Evolutionary conservation across 2,888 invertebrate genomes (phyloP), one percentile per base, ranked within the genome.

Genomic region (Pegoplata infirma): DNA sequence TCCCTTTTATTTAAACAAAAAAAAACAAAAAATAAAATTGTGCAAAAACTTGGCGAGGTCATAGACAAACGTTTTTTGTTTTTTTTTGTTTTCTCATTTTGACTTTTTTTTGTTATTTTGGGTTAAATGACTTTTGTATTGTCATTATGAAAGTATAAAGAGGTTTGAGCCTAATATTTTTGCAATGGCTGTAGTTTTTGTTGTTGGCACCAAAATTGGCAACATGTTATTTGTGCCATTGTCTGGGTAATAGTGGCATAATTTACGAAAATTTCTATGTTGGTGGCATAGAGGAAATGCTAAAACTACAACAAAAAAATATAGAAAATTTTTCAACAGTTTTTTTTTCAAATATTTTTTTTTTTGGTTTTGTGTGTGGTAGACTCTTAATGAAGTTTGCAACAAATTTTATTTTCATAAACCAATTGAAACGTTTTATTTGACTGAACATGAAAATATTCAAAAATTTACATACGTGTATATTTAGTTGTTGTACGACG

Each of bases 221-320:
- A 75, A 79, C 79, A 79, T 79, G 79, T 79, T 72, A 79, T 79
- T 79, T 75, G 79, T 79, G 75, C 75, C 79, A 79, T 79, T 79
- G 79, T 79, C 79, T 79, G 75, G 75, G 63, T 79, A 79, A 79
- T 72, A 79, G 75, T 72, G 79, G 71, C 79, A 79, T 79, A 75
- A 79, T 79, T 75, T 79, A 79, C 66, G 63, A 53, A 79, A 75
- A 75, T 75, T 79, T 79, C 53, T 49, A 71, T 79, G 79, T 79
- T 75, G 71, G 75, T 79, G 68, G 64, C 78, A 71, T 53, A 67
- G n/a, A n/a, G 79, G 61, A 75, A 72, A 56, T 66, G 55, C 17
- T 67, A 32, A 61, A 28, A 23, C n/a, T n/a, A n/a, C n/a, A 17
- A 4, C 25, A 2, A 55, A 17, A n/a, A 25, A 23, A 19, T 17